Evolutionary conservation across 2,113 vertebrate genomes (phyloP).

Genomic region (Nipponia nippon): DNA sequence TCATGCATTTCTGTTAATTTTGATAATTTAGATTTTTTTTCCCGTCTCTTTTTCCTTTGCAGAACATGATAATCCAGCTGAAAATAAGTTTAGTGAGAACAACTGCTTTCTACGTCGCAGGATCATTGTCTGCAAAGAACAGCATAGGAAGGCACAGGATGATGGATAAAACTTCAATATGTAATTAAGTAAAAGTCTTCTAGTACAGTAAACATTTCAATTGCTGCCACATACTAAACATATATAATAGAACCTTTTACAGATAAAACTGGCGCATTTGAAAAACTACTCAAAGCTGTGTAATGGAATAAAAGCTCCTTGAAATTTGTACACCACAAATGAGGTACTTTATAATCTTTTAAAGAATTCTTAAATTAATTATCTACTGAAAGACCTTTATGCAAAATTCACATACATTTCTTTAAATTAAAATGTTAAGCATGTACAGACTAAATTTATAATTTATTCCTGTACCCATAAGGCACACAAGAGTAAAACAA

Average conservation of each 20-base stretch:
- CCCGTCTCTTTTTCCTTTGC: not conserved
- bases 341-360: not conserved
- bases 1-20: not conserved
- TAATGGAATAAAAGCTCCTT: not conserved
- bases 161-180: not conserved
- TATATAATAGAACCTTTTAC: not conserved
- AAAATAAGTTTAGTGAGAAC: not conserved
- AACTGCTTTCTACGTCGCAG: not conserved
- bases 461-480: not conserved
- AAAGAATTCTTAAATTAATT: not conserved
- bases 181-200: not conserved
- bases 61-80: not conserved
- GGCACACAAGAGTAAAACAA: not conserved
- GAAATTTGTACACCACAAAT: not conserved
- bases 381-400: not conserved
- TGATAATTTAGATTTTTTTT: not conserved
- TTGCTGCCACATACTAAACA: not conserved
- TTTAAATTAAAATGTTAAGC: not conserved
- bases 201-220: not conserved
- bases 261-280: not conserved
- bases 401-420: not conserved
- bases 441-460: not conserved
- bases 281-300: not conserved
- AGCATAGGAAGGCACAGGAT: not conserved
- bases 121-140: not conserved